A percentile compares a stretch with the other conserved stretches of the same genome.
phyloP scores from a whole-genome alignment of 2,888 invertebrate genomes.

The Heliothis peltigera region DNA sequence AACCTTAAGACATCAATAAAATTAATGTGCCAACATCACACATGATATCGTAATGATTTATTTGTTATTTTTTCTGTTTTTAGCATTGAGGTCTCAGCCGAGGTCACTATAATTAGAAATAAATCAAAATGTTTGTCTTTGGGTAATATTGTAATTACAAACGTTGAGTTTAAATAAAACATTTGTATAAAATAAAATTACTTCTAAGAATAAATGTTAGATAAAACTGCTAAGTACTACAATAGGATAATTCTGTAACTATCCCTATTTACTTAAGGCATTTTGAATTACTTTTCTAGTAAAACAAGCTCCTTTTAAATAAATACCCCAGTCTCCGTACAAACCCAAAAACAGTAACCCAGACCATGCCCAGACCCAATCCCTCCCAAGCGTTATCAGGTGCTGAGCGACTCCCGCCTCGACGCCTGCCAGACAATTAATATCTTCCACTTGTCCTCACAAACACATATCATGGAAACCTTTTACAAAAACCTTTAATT shows the following conservation, averaged over 20 bases:
- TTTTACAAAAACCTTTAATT: not conserved
- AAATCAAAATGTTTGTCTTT: constrained; percentile 36
- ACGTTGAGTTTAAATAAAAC: not conserved
- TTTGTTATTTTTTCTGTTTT: constrained; percentile 38
- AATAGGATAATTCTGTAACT: no score
- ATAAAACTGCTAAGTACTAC: no score
- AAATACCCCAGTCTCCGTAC: no score
- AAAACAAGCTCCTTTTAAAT: no score
- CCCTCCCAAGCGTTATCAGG: not conserved
- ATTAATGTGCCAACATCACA: constrained; percentile 38
- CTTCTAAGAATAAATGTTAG: no score
- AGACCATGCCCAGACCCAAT: no score
- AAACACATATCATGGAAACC: not conserved
- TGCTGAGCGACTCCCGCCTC: no score
- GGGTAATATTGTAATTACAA: not conserved
- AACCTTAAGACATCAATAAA: constrained; percentile 31
- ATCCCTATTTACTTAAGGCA: no score
- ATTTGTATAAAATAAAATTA: no score
- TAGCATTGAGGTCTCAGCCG: constrained; percentile 39
- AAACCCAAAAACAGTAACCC: no score
- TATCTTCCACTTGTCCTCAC: not conserved
- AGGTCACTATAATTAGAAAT: constrained; percentile 56
- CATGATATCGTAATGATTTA: constrained; percentile 40
- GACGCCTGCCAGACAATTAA: no score
- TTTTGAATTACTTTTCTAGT: no score